phyloP scores from a whole-genome alignment of 2,888 invertebrate genomes.

The Luperina testacea region DNA sequence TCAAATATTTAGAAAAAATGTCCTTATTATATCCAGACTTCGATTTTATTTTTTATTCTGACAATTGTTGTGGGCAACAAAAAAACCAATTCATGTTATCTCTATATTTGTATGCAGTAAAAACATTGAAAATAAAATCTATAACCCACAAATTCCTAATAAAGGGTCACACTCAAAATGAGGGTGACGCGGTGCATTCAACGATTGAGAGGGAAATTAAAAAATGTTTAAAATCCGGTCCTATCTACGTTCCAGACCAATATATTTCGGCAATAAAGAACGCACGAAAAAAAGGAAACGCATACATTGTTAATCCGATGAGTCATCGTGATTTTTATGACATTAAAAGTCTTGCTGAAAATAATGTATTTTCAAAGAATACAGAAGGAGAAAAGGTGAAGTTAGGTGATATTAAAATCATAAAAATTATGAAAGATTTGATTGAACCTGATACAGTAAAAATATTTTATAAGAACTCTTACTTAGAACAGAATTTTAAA shows the following conservation, averaged over 20 bases:
- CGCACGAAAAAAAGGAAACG: background rate
- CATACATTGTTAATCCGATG: background rate
- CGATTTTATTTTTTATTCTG: background rate
- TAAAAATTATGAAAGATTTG: slow-evolving; percentile 34
- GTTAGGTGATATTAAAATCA: slow-evolving; percentile 15
- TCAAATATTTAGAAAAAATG: slow-evolving; percentile 16
- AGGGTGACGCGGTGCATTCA: background rate
- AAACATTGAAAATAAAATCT: too few relatives aligned
- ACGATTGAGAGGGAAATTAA: background rate
- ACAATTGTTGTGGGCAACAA: background rate
- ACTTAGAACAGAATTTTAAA: slow-evolving; percentile 30
- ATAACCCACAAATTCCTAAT: background rate
- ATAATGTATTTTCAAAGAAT: background rate
- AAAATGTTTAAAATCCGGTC: background rate
- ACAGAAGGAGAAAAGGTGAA: background rate
- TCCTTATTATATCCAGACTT: slow-evolving; percentile 1
- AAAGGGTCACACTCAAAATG: background rate
- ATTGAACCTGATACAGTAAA: slow-evolving; percentile 28
- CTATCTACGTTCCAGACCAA: background rate
- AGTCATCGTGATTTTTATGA: background rate
- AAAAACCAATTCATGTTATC: background rate
- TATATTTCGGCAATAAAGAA: background rate
- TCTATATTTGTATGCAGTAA: too few relatives aligned
- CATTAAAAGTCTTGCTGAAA: background rate
- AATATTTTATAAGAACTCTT: slow-evolving; percentile 29